Percentiles rank a stretch among this genome's conserved stretches.
Conservation (phyloP, 2,888 invertebrate genomes). For the Gari tellinella region DNA sequence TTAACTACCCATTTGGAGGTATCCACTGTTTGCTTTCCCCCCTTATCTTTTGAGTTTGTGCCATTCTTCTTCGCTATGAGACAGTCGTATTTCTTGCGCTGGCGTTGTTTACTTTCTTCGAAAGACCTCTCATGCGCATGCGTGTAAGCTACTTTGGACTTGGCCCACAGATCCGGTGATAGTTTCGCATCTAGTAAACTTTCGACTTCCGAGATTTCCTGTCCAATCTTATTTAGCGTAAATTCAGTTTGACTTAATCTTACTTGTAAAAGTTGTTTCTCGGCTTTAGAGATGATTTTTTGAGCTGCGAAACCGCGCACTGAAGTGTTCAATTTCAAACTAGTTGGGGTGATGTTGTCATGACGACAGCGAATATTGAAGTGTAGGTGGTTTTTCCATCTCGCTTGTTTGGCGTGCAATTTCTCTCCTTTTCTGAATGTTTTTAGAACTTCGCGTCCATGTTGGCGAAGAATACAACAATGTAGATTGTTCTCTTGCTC, state of each 20-base stretch:
- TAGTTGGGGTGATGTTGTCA: conserved; percentile 1
- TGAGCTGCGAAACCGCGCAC: background rate
- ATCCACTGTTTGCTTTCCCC: background rate
- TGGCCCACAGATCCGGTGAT: background rate
- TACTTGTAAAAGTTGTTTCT: too few species aligned
- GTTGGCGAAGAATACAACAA: conserved; percentile 3
- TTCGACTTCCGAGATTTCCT: too few species aligned
- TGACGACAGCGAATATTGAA: conserved; percentile 1
- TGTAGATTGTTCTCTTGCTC: background rate
- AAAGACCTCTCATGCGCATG: conserved; percentile 1
- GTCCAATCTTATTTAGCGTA: too few species aligned
- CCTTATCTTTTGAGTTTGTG: background rate
- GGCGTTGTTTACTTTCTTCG: conserved; percentile 8
- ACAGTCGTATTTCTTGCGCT: background rate
- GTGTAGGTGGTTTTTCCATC: background rate
- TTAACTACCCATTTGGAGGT: conserved; percentile 10
- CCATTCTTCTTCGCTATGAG: conserved; percentile 6
- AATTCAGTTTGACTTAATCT: too few species aligned
- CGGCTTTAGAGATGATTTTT: too few species aligned
- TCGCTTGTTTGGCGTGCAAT: background rate
- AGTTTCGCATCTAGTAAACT: background rate
- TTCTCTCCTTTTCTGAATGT: background rate
- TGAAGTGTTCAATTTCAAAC: background rate
- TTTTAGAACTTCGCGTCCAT: background rate
- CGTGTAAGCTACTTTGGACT: background rate